Evolutionary conservation across 1,140 invertebrate species (phyloP), one percentile per base, ranked within the genome.

Genomic region (Drosophila quadrilineata): DNA sequence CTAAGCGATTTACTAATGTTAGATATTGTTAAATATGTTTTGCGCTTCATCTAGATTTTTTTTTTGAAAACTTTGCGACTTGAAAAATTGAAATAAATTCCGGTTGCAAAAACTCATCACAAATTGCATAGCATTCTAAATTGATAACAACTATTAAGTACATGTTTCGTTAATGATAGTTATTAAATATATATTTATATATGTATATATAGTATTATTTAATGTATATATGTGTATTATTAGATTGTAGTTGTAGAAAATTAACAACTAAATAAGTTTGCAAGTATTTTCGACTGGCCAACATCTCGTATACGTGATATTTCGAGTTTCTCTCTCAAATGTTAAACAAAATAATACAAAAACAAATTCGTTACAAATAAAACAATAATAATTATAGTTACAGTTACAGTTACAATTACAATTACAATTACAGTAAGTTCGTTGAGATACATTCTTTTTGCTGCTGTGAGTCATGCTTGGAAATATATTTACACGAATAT

Each of bases 401-500:
- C 65, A 46, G 52, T 62, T 43, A 68, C 65, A 46, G 28, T 19
- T 16, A 52, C 36, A 26, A 65, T 50, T 36, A 52, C 45, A 46
- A 52, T 22, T 52, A 48, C 24, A 62, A 50, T 57, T 48, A 33
- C 58, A 52, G 35, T 24, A 28, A 52, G 53, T 43, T 62, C 65
- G 40, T 63, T 68, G 69, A 82, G 77, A 76, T 70, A 77, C 64
- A 38, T 62, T 82, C 41, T 56, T 28, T 10, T 22, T 40, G 53
- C n/a, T 43, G 76, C 77, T 82, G 76, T 75, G 75, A 64, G 24
- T 80, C 75, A 31, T 82, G 65, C 74, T 82, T 84, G 58, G 36
- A 41, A 50, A 71, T 74, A 85, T 84, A 85, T 85, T 79, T 85
- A 85, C 80, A 85, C 36, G 54, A 77, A 85, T 85, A 71, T 85